phyloP scores from a whole-genome alignment of 92 coral and sea anemone genomes.

The Palythoa caribaeorum region DNA sequence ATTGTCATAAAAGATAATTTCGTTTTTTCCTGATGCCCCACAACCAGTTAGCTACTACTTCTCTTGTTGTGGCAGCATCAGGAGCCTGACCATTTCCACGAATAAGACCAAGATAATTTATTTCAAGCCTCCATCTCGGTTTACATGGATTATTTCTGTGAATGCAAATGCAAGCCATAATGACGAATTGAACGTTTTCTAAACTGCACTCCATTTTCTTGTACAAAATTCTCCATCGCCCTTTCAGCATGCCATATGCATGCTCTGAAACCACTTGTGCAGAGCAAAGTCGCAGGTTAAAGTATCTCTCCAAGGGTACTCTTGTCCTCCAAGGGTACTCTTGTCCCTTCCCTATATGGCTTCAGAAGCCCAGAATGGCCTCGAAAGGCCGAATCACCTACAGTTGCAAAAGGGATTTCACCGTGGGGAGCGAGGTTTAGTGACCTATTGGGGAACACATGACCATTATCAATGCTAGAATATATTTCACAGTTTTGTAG shows the following conservation, averaged over 20 bases:
- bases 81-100: constrained; percentile 37
- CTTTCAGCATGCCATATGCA: constrained; percentile 59
- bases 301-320: constrained; percentile 44
- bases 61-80: constrained; percentile 40
- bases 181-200: constrained; percentile 18
- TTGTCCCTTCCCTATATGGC: constrained; percentile 54
- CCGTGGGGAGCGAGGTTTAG: constrained; percentile 47
- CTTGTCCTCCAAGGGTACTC: constrained; percentile 39
- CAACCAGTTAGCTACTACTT: constrained; percentile 49
- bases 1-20: not conserved
- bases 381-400: constrained; percentile 70
- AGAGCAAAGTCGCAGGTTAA: constrained; percentile 67
- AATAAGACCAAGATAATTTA: constrained; percentile 46
- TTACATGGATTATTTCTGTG: constrained; percentile 57
- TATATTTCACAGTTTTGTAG: constrained; percentile 37
- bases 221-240: constrained; percentile 59
- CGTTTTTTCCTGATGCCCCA: constrained; percentile 41
- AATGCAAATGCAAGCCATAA: constrained; percentile 63
- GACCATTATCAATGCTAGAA: constrained; percentile 32
- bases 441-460: constrained; percentile 19
- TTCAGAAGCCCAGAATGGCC: constrained; percentile 54
- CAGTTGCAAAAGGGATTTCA: constrained; percentile 52
- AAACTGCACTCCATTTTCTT: constrained; percentile 54
- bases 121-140: constrained; percentile 60
- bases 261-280: constrained; percentile 61